Evolutionary conservation across 1,140 invertebrate genomes (phyloP).

Genomic region (Heliconius himera): DNA sequence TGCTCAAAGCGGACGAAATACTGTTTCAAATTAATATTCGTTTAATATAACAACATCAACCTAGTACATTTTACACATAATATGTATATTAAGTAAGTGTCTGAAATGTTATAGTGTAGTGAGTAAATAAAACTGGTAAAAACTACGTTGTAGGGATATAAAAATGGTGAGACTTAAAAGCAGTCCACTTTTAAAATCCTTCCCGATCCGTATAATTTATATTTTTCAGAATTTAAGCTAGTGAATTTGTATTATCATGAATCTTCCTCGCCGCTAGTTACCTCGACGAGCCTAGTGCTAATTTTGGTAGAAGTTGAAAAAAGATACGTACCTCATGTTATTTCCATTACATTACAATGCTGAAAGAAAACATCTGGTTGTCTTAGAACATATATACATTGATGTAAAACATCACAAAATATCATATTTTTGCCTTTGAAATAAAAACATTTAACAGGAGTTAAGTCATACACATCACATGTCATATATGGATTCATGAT

Average conservation of each 20-base stretch:
- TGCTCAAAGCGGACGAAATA: too few species aligned
- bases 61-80: too few species aligned
- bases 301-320: background rate
- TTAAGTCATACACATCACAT: background rate
- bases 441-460: background rate
- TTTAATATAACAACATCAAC: too few species aligned
- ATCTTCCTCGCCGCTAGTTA: background rate
- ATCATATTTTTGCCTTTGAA: slow-evolving; percentile 1
- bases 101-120: too few species aligned
- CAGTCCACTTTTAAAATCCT: too few species aligned
- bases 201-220: background rate
- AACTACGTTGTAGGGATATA: too few species aligned
- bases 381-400: background rate
- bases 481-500: background rate
- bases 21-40: too few species aligned
- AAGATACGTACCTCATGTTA: slow-evolving; percentile 10
- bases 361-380: background rate
- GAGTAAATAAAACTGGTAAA: too few species aligned
- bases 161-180: too few species aligned
- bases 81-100: too few species aligned
- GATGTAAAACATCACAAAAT: background rate
- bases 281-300: background rate
- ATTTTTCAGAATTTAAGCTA: background rate
- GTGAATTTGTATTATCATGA: background rate
- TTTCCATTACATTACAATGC: slow-evolving; percentile 5